Evolutionary conservation across 2,113 vertebrate genomes (phyloP), one percentile per base, ranked within the genome.

Genomic region (Melanerpes aurifrons): DNA sequence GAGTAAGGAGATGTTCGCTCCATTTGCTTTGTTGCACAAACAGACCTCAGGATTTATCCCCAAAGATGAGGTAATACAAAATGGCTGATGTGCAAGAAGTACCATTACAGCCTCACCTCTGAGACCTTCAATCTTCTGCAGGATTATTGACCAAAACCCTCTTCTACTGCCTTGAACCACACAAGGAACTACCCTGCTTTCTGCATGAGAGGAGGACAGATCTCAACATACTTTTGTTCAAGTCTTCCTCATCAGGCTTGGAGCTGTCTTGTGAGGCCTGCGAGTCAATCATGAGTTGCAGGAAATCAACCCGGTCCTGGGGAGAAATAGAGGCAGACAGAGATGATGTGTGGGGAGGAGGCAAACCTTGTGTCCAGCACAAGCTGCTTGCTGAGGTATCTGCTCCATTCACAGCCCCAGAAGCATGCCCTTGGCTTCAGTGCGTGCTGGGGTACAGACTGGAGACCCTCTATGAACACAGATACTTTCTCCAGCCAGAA

Each of bases 201-300:
- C 47, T 72, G 69, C 73, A 62, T 66, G 67, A 83, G 83, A 56
- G 21, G 4, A 83, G 28, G 14, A 66, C 58, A 56, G 20, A 31
- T 53, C 26, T 83, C 45, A 68, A 56, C 68, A 20, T 86, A 95
- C 95, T 71, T 94, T 92, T 94, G 40, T 82, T 67, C 0, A 26
- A 56, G 32, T 20, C 20, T 9, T 54, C 31, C 50, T 63, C 83
- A 43, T 67, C 87, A 80, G 75, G 24, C 22, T 86, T 59, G 20
- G 75, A 89, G 40, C 71, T 66, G 37, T 96, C 95, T 17, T 48
- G 61, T 10, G 95, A 87, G 63, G 78, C 95, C 80, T 98, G 98
- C 0, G 98, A 98, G 77, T 98, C 98, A 28, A 98, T 89, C 98
- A 98, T 98, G 62, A 98, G 93, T 66, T 98, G 98, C 43, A 99